A percentile compares a stretch with the other conserved stretches of the same genome.
Conservation (phyloP, 2,888 invertebrate species). For the Rhimphoctona megacephalus region DNA sequence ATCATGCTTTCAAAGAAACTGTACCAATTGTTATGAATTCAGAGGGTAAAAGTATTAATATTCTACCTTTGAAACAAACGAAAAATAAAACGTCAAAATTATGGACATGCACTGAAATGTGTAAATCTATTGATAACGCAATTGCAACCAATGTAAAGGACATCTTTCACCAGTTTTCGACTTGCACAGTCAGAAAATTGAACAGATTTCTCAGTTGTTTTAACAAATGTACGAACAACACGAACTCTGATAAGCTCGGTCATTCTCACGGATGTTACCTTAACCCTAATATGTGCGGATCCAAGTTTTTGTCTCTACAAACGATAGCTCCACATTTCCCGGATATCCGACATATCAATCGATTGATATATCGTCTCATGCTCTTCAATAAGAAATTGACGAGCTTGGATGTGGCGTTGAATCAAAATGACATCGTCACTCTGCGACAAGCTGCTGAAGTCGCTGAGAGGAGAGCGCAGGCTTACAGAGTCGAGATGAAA, state of each 20-base stretch:
- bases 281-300: not conserved
- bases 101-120: slow-evolving; percentile 22
- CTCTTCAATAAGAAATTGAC: not conserved
- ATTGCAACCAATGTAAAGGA: slow-evolving; percentile 15
- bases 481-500: not conserved
- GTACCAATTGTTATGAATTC: slow-evolving; percentile 37
- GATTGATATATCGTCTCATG: slow-evolving; percentile 44
- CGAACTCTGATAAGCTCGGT: not conserved
- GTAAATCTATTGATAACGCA: slow-evolving; percentile 11
- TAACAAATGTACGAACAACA: slow-evolving; percentile 24
- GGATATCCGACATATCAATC: slow-evolving; percentile 22
- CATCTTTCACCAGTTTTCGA: not conserved
- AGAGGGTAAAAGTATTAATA: slow-evolving; percentile 28
- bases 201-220: slow-evolving; percentile 1
- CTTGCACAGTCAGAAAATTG: slow-evolving; percentile 17
- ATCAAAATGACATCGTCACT: not conserved
- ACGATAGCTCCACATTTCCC: not conserved
- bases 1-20: slow-evolving; percentile 10
- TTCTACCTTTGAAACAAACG: slow-evolving; percentile 25
- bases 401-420: not conserved
- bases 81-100: not conserved
- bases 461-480: not conserved
- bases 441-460: not conserved
- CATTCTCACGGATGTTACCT: slow-evolving; percentile 13
- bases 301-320: not conserved